Conservation (phyloP, 2,888 invertebrate species). For the Diogma glabrata region DNA sequence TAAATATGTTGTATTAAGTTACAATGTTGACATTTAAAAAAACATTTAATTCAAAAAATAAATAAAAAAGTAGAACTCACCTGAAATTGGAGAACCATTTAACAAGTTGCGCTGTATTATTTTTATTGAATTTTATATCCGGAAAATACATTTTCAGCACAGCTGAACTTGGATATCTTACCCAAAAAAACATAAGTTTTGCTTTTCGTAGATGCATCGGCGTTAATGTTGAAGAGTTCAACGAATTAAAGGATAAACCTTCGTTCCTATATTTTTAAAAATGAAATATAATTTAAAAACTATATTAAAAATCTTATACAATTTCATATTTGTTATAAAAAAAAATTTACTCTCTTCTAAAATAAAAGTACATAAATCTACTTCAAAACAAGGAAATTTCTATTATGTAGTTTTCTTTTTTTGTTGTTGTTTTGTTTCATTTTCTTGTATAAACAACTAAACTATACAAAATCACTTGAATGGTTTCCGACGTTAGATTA, state of each 20-base stretch:
- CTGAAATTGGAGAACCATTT: conserved; percentile 99
- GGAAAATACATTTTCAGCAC: conserved; percentile 99
- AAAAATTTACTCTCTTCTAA: too few relatives aligned
- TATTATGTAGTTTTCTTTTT: conserved; percentile 6
- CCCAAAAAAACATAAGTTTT: conserved; percentile 99
- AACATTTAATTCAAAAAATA: conserved; percentile 7
- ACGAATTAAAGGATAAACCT: conserved; percentile 65
- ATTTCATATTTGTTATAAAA: neutral
- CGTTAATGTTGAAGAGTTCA: conserved; percentile 92
- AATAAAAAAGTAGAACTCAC: conserved; percentile 47
- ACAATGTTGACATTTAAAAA: too few relatives aligned
- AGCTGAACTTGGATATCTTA: conserved; percentile 96
- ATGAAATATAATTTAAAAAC: conserved; percentile 2
- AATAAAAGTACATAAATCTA: too few relatives aligned
- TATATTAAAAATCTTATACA: neutral
- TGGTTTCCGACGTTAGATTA: conserved; percentile 11
- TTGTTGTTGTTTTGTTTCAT: too few relatives aligned
- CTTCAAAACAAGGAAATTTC: too few relatives aligned
- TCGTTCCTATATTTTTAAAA: conserved; percentile 7
- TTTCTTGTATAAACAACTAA: conserved; percentile 8
- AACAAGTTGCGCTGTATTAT: conserved; percentile 99
- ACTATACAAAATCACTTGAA: conserved; percentile 7
- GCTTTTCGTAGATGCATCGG: conserved; percentile 99
- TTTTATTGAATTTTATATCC: conserved; percentile 99
- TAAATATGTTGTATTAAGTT: too few relatives aligned